These are phyloP conservation scores for Salminus brasiliensis DNA, from an alignment of 2,113 vertebrate genomes.

Conservation along the genomic window DNA sequence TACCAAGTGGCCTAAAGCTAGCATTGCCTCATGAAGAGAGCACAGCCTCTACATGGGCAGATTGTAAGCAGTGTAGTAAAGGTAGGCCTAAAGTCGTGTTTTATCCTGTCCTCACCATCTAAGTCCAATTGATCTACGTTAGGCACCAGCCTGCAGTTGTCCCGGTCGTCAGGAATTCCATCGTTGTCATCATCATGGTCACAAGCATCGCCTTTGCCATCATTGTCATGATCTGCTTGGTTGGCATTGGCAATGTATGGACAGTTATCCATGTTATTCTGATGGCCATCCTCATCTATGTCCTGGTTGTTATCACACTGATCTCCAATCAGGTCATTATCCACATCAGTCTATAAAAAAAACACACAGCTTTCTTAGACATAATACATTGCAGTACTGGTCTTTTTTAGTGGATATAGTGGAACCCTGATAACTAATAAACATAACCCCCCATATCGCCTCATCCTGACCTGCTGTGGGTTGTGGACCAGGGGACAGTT, in stretches of 20 bases:
- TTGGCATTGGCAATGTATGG: conserved; percentile 93
- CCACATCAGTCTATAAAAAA: conserved; percentile 80
- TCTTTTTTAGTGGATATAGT: not conserved
- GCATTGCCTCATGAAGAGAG: no score
- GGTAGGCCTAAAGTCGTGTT: not conserved
- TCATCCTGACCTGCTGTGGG: conserved; percentile 84
- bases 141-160: conserved; percentile 91
- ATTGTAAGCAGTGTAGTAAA: not conserved
- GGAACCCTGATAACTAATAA: not conserved
- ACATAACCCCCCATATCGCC: not conserved
- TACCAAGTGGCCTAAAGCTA: conserved; percentile 5
- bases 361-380: not conserved
- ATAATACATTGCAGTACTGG: not conserved
- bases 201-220: conserved; percentile 91
- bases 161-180: conserved; percentile 90
- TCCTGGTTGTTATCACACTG: conserved; percentile 92
- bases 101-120: conserved; percentile 76
- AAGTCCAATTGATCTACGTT: conserved; percentile 88
- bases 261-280: conserved; percentile 97
- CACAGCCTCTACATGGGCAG: not conserved
- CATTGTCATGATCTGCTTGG: conserved; percentile 93
- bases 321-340: conserved; percentile 94
- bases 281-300: conserved; percentile 94
- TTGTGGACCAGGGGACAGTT: conserved; percentile 95
- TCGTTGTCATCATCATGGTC: conserved; percentile 96